phyloP scores from a whole-genome alignment of 2,888 invertebrate genomes.

The Empis stercorea region DNA sequence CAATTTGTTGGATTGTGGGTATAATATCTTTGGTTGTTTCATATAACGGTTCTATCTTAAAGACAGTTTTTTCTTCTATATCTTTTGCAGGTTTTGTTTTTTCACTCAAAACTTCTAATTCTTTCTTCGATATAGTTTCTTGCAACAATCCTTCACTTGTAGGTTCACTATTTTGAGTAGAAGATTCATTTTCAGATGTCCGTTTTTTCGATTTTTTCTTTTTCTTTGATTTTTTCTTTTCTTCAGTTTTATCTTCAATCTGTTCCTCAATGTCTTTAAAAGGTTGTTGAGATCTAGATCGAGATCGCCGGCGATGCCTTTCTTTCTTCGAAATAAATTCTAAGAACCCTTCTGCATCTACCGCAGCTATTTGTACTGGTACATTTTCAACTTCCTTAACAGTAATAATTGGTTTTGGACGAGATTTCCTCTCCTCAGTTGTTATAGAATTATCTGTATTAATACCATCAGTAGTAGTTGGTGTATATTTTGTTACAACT shows the following conservation, averaged over 20 bases:
- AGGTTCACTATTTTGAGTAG: neutral
- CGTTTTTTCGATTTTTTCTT: slow-evolving; percentile 23
- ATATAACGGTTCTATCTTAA: too few relatives aligned
- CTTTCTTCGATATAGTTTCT: too few relatives aligned
- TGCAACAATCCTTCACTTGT: neutral
- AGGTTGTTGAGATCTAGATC: slow-evolving; percentile 38
- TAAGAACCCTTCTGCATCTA: slow-evolving; percentile 38
- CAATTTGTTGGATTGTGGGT: too few relatives aligned
- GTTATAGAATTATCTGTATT: slow-evolving; percentile 2
- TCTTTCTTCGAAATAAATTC: slow-evolving; percentile 38
- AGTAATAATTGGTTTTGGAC: slow-evolving; percentile 21
- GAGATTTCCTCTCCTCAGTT: slow-evolving; percentile 17
- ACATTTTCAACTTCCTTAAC: slow-evolving; percentile 19
- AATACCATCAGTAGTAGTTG: too few relatives aligned
- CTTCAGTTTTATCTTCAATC: slow-evolving; percentile 26
- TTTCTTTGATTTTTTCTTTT: slow-evolving; percentile 36
- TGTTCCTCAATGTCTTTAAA: slow-evolving; percentile 22
- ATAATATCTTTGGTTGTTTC: too few relatives aligned
- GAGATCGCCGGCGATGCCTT: slow-evolving; percentile 38
- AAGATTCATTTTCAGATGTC: neutral
- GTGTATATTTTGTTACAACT: slow-evolving; percentile 15
- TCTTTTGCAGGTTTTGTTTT: too few relatives aligned
- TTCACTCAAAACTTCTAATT: too few relatives aligned
- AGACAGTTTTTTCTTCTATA: too few relatives aligned
- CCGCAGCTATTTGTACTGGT: slow-evolving; percentile 11